Conservation (phyloP, 2,888 invertebrate genomes). For the Microchrysa polita region DNA sequence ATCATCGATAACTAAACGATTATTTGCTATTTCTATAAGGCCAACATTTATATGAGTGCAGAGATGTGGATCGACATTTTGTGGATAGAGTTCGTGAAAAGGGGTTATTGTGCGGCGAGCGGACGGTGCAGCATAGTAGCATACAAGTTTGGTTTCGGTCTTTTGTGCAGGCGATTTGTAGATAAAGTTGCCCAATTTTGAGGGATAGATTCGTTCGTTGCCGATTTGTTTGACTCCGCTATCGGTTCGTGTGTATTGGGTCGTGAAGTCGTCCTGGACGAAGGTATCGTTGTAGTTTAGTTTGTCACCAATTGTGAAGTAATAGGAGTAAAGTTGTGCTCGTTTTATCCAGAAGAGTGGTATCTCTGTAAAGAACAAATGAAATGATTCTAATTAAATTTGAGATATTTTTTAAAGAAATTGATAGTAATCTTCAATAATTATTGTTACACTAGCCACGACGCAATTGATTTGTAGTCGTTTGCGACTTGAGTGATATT, state of each 20-base stretch:
- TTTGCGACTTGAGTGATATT: too few species aligned
- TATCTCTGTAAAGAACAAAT: slow-evolving; percentile 52
- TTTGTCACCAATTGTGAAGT: slow-evolving; percentile 24
- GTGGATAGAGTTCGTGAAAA: slow-evolving; percentile 64
- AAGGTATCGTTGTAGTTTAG: slow-evolving; percentile 16
- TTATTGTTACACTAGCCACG: too few species aligned
- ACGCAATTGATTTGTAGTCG: too few species aligned
- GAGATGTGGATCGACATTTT: slow-evolving; percentile 73
- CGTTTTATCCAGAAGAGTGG: slow-evolving; percentile 56
- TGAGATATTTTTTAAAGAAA: too few species aligned
- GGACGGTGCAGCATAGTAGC: slow-evolving; percentile 75
- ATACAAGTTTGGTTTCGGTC: slow-evolving; percentile 66
- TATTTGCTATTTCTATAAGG: slow-evolving; percentile 73
- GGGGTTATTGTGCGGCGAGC: slow-evolving; percentile 52
- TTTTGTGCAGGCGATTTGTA: slow-evolving; percentile 46
- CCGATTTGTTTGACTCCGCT: slow-evolving; percentile 49
- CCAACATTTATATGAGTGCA: slow-evolving; percentile 88
- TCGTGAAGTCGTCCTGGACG: slow-evolving; percentile 26
- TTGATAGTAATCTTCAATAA: too few species aligned
- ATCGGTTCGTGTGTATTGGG: slow-evolving; percentile 18
- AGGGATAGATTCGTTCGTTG: slow-evolving; percentile 52
- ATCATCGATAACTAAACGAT: slow-evolving; percentile 68
- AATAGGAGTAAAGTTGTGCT: slow-evolving; percentile 53
- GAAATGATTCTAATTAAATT: neutral
- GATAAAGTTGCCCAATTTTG: slow-evolving; percentile 52